Conservation (phyloP, 2,888 invertebrate species). For the Xanthorhoe designata region DNA sequence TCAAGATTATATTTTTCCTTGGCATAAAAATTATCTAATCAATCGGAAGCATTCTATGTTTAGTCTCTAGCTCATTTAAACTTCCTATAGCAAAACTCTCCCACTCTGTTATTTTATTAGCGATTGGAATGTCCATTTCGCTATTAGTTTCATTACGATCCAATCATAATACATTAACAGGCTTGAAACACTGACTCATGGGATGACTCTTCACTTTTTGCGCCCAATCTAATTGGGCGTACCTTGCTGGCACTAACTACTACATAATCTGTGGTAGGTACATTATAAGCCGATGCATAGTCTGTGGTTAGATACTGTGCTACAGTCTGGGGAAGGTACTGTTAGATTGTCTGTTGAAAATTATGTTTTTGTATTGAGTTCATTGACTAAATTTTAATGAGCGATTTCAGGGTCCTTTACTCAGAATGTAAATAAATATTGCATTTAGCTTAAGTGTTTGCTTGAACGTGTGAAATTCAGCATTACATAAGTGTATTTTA, state of each 20-base stretch:
- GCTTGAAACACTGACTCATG: constrained; percentile 30
- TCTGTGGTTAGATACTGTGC: constrained; percentile 2
- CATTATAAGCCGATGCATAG: neutral
- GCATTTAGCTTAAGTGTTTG: too few species aligned
- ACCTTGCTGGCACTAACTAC: constrained; percentile 34
- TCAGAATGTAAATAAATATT: neutral
- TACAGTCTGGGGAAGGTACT: neutral
- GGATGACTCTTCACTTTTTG: constrained; percentile 46
- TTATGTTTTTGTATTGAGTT: neutral
- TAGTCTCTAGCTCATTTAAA: neutral
- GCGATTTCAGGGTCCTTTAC: neutral
- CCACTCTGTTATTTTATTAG: neutral
- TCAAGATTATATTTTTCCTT: too few species aligned
- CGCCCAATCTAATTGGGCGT: constrained; percentile 44
- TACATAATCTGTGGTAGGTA: neutral
- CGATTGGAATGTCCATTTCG: constrained; percentile 4
- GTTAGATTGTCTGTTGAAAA: neutral
- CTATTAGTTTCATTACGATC: neutral
- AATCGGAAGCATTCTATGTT: neutral
- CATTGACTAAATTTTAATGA: neutral
- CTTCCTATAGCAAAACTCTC: neutral
- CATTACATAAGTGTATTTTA: too few species aligned
- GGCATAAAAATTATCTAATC: neutral
- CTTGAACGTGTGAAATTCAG: too few species aligned
- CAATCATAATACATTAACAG: constrained; percentile 18